Base-by-base conservation (phyloP, 1,140 invertebrate species). In the Cyclargus thomasi region DNA sequence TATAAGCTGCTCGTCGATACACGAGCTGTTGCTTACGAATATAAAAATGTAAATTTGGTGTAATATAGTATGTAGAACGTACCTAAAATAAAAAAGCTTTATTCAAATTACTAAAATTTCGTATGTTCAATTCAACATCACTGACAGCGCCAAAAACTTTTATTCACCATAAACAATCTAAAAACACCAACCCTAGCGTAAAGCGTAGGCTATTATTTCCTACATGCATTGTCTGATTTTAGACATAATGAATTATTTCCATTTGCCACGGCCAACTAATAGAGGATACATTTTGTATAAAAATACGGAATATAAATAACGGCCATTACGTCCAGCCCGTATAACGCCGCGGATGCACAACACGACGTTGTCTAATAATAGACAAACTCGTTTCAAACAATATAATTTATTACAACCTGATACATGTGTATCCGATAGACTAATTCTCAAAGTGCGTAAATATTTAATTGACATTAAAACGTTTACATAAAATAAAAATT, bases 281-380 rank as follows among this genome's bases (percentile, higher is more conserved):
- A 20, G 55, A 59, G 55, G 55, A 59, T 21, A 59, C 20, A 21
- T 59, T 57, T 59, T 59, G 18, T 59, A 59, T 59, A 59, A 59
- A 59, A 59, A 59, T 20, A 59, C 55, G 55, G 11, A 11, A 47
- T 47, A 59, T 21, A 59, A 59, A 20, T 20, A 59, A 59, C 18
- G 20, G 10, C 20, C 18, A 59, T 59, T 59, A 59, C 55, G 55
- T 59, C 20, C 39, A 47, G 39, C 39, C 2, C 36, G 39, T 47
- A 35, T 35, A 35, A 47, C 14, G 8, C 39, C 14, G 39, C 39
- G 39, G 39, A 8, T 16, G 39, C 39, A 47, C 39, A 47, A 8
- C 11, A 47, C 39, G 62, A 63, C 22, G 21, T 63, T 29, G 22
- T 14, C 62, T 1, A 29, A 63, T 29, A 63, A 63, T 63, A 29